These are phyloP conservation scores for Zoroaster sp. DNA, from an alignment of 53 echinoderm and acorn worm genomes.

Conservation along the genomic window DNA sequence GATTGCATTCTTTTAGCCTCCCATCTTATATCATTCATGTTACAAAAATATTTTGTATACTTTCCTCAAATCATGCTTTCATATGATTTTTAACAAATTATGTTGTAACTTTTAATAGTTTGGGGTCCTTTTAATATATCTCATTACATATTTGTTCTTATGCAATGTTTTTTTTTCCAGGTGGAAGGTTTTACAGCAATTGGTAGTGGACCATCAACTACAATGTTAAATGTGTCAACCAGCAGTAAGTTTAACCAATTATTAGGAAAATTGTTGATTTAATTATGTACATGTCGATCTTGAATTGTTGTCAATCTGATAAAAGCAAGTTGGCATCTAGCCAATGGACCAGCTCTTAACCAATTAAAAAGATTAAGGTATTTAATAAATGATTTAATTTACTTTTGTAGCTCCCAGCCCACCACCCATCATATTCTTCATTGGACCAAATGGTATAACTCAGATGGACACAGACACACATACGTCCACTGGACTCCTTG, in stretches of 20 bases:
- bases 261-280: too few species aligned
- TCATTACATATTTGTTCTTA: not conserved
- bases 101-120: too few species aligned
- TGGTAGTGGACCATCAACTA: constrained; percentile 68
- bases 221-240: constrained; percentile 56
- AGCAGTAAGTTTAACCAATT: constrained; percentile 72
- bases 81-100: too few species aligned
- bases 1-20: too few species aligned
- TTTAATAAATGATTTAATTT: too few species aligned
- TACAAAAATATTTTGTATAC: too few species aligned
- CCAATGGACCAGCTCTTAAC: too few species aligned
- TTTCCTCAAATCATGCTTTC: too few species aligned
- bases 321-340: not conserved
- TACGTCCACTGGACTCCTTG: constrained; percentile 35
- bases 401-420: constrained; percentile 30
- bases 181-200: constrained; percentile 75
- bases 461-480: constrained; percentile 58
- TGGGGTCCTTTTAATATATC: not conserved
- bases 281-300: too few species aligned
- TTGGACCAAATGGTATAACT: constrained; percentile 26
- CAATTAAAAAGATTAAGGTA: not conserved
- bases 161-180: constrained; percentile 51
- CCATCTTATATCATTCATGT: too few species aligned
- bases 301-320: too few species aligned
- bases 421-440: constrained; percentile 44